Conservation (phyloP, 2,888 invertebrate genomes). For the Euspilapteryx auroguttella region DNA sequence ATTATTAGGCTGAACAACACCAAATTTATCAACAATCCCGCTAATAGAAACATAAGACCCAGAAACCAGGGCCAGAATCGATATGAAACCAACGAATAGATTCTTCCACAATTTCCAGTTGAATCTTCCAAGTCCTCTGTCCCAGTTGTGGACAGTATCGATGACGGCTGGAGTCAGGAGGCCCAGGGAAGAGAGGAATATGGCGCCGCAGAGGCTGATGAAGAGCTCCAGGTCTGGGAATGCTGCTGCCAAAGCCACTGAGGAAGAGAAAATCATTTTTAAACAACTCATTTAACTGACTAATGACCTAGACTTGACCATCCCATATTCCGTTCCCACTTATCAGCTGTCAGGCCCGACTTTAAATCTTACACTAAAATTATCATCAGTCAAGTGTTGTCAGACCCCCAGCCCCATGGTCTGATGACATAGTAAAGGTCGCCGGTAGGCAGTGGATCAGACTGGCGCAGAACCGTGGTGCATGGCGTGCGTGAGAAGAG, state of each 20-base stretch:
- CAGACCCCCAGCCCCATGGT: no score
- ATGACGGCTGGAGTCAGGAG: constrained; percentile 73
- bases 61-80: constrained; percentile 34
- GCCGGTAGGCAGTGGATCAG: no score
- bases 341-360: no score
- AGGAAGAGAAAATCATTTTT: constrained; percentile 11
- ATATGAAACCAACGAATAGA: constrained; percentile 33
- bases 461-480: no score
- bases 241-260: constrained; percentile 74
- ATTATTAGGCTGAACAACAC: no score
- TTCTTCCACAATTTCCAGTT: constrained; percentile 76
- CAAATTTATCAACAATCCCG: constrained; percentile 29
- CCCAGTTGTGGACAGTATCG: constrained; percentile 73
- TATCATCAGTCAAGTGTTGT: no score
- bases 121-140: constrained; percentile 63
- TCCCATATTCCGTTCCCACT: no score
- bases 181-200: constrained; percentile 72
- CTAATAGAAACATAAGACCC: constrained; percentile 39
- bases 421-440: no score
- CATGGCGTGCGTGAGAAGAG: no score
- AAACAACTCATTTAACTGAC: not conserved
- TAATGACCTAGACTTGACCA: no score
- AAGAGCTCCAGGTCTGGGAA: constrained; percentile 85
- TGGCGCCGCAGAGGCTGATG: constrained; percentile 85
- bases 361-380: no score